A percentile compares a stretch with the other conserved stretches of the same genome.
Conservation (phyloP, 2,888 invertebrate species). For the Pachymerium ferrugineum region DNA sequence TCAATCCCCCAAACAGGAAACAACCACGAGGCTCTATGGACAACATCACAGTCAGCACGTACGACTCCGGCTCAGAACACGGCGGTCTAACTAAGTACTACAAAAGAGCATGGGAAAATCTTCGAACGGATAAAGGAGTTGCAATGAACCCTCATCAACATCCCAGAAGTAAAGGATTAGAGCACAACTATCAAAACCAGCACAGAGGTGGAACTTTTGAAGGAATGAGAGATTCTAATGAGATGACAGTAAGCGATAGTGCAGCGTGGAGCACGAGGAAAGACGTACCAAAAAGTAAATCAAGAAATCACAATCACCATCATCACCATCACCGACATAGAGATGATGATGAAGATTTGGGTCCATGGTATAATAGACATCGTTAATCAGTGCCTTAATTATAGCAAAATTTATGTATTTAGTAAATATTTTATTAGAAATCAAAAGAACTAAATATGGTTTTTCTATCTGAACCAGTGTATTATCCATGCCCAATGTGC, state of each 20-base stretch:
- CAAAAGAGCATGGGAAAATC: constrained; percentile 87
- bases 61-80: constrained; percentile 68
- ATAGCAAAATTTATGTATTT: too few species aligned
- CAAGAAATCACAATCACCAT: constrained; percentile 69
- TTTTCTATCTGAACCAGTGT: too few species aligned
- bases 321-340: constrained; percentile 55
- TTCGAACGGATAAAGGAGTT: constrained; percentile 45
- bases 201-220: constrained; percentile 40
- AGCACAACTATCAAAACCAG: constrained; percentile 44
- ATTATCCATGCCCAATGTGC: too few species aligned
- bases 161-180: constrained; percentile 35
- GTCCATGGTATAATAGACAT: neutral
- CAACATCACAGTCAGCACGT: constrained; percentile 83
- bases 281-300: constrained; percentile 50
- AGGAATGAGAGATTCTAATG: constrained; percentile 45
- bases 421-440: too few species aligned
- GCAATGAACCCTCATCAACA: constrained; percentile 55
- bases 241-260: constrained; percentile 47
- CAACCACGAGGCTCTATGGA: constrained; percentile 82
- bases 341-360: constrained; percentile 10
- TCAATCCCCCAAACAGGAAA: constrained; percentile 54
- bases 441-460: too few species aligned
- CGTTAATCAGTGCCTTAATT: neutral
- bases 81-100: constrained; percentile 79
- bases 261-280: constrained; percentile 42